Evolutionary conservation across 2,113 vertebrate species (phyloP).

Genomic region (Cyprinodon variegatus): DNA sequence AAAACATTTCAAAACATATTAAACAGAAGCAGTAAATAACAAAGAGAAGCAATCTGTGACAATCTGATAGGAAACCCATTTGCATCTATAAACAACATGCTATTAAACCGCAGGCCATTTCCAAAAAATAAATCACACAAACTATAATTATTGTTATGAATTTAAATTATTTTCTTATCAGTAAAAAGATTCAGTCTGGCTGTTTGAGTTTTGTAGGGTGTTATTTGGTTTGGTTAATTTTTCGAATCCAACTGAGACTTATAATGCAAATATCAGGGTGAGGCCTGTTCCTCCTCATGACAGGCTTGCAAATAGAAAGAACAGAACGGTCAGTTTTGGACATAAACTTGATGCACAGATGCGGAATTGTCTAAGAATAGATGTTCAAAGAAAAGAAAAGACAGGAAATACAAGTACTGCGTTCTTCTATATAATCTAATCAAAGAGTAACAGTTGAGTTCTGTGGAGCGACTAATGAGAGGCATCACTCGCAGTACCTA

Average conservation of each 20-base stretch:
- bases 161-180: constrained; percentile 43
- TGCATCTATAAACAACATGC: constrained; percentile 36
- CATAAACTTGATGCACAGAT: constrained; percentile 18
- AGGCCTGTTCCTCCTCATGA: constrained; percentile 32
- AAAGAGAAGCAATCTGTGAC: constrained; percentile 28
- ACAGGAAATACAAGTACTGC: constrained; percentile 23
- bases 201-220: neutral
- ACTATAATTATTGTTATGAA: constrained; percentile 6
- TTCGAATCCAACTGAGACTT: constrained; percentile 24
- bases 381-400: neutral
- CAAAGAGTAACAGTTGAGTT: neutral
- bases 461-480: constrained; percentile 42
- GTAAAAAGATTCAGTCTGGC: constrained; percentile 4
- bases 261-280: constrained; percentile 29
- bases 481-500: constrained; percentile 31
- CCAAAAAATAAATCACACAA: constrained; percentile 4
- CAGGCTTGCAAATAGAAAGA: constrained; percentile 19
- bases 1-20: constrained; percentile 38
- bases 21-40: constrained; percentile 27
- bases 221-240: constrained; percentile 21
- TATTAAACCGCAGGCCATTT: constrained; percentile 29
- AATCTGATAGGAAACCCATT: constrained; percentile 51
- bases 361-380: neutral
- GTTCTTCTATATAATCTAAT: constrained; percentile 1
- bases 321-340: constrained; percentile 27